Base-by-base conservation (phyloP, 2,113 vertebrate species). In the Plestiodon gilberti region DNA sequence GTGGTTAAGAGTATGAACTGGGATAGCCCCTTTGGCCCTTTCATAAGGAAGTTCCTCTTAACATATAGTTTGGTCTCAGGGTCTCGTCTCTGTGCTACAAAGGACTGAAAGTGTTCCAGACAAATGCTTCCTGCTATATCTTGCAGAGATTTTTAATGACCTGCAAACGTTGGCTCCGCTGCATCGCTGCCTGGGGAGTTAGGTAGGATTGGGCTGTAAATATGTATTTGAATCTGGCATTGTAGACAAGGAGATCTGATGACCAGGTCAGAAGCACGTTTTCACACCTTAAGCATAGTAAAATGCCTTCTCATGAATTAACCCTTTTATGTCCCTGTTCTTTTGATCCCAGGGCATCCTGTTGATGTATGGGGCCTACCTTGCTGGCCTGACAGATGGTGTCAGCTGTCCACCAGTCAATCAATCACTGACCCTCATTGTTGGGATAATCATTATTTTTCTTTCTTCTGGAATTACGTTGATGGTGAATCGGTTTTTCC, bases 391-490 rank as follows among this genome's bases (percentile, higher is more conserved):
- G 93, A 99, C 98, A 0, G 97, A 97, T 90, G 98, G 97, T 0
- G 96, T 99, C 91, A 99, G 98, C 94, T 97, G 97, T 84, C 98
- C 98, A 2, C 99, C 99, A 0, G 98, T 99, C 91, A 99, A 99
- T 95, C 99, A 99, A 94, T 99, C 99, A 77, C 93, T 98, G 92
- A 98, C 98, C 77, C 98, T 99, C 95, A 97, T 98, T 22, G 96
- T 98, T 0, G 97, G 98, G 2, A 97, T 98, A 93, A 97, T 95
- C 83, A 95, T 99, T 14, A 95, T 98, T 88, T 97, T 98, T 59
- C 89, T 98, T 86, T 96, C 96, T 57, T 96, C 97, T 0, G 95
- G 97, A 2, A 95, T 97, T 6, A 95, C 96, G 28, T 84, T 98
- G 59, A 96, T 98, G 0, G 95, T 98, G 87, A 97, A 96, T 87